These are phyloP conservation scores for Myiagra hebetior DNA, from an alignment of 2,113 vertebrate species.

Conservation along the genomic window DNA sequence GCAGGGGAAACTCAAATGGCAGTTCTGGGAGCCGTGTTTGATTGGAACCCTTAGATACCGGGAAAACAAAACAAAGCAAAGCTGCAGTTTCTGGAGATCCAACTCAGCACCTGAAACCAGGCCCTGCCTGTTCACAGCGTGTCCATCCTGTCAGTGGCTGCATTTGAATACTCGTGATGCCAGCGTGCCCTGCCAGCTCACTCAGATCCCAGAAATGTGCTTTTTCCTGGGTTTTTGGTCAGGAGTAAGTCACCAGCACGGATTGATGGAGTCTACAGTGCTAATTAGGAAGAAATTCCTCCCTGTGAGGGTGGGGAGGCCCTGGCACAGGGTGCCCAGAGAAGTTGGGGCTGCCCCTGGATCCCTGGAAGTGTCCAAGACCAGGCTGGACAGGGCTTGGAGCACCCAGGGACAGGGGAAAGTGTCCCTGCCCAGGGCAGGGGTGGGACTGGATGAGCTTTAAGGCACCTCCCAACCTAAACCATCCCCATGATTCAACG, in stretches of 20 bases:
- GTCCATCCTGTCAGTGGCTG: not conserved
- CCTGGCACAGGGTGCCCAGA: not conserved
- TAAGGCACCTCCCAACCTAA: not conserved
- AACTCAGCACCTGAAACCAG: not conserved
- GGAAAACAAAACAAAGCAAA: not conserved
- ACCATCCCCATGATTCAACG: fast-evolving
- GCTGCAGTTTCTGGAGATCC: not conserved
- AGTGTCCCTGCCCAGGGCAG: not conserved
- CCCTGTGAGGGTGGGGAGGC: fast-evolving
- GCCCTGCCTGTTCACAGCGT: fast-evolving
- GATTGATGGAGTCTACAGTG: not conserved
- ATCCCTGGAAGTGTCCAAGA: not conserved
- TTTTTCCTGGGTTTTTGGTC: not conserved
- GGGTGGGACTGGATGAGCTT: not conserved
- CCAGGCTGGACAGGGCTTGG: fast-evolving
- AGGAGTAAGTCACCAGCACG: not conserved
- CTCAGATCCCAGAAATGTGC: not conserved
- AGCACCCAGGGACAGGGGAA: fast-evolving
- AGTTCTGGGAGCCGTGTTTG: fast-evolving
- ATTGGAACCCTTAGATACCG: not conserved
- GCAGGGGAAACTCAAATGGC: not conserved
- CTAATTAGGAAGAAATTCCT: not conserved
- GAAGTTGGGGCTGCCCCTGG: not conserved
- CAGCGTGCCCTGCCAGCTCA: not conserved
- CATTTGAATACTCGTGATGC: not conserved